These are phyloP conservation scores for Anneissia japonica DNA, from an alignment of 35 echinoderm and acorn worm species.

Conservation along the genomic window DNA sequence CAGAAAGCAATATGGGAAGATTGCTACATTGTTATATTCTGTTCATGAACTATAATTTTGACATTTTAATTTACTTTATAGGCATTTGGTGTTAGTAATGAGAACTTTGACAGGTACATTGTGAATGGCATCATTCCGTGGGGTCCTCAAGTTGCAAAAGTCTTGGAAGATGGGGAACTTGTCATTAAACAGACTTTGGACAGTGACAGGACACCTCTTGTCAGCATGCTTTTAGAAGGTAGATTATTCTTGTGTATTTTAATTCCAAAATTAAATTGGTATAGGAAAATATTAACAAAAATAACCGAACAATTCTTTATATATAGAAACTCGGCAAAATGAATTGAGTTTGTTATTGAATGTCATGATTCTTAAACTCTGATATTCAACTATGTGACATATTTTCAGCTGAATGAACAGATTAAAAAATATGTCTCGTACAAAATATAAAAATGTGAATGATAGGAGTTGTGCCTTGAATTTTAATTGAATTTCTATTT, in stretches of 20 bases:
- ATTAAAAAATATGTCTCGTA: no score
- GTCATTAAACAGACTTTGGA: slow-evolving; percentile 72
- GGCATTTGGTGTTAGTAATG: slow-evolving; percentile 97
- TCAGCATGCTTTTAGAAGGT: slow-evolving; percentile 88
- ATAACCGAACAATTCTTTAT: no score
- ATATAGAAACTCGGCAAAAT: no score
- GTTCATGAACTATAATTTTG: not conserved
- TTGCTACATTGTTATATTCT: not conserved
- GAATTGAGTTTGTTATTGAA: no score
- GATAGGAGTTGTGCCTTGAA: no score
- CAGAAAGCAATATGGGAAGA: not conserved
- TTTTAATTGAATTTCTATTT: no score
- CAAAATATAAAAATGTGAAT: no score
- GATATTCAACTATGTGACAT: no score
- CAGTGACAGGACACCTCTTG: slow-evolving; percentile 74
- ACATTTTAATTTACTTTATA: slow-evolving; percentile 4
- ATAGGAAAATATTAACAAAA: no score
- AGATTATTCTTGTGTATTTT: slow-evolving; percentile 8
- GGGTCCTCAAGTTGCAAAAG: slow-evolving; percentile 58
- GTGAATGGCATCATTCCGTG: slow-evolving; percentile 93
- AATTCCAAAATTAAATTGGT: no score
- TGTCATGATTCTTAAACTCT: no score
- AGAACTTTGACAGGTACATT: slow-evolving; percentile 79
- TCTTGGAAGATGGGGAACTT: slow-evolving; percentile 80
- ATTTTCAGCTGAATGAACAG: no score